Evolutionary conservation across 2,797 vertebrate genomes (phyloP), one percentile per base, ranked within the genome.

Genomic region (Synanceia verrucosa): DNA sequence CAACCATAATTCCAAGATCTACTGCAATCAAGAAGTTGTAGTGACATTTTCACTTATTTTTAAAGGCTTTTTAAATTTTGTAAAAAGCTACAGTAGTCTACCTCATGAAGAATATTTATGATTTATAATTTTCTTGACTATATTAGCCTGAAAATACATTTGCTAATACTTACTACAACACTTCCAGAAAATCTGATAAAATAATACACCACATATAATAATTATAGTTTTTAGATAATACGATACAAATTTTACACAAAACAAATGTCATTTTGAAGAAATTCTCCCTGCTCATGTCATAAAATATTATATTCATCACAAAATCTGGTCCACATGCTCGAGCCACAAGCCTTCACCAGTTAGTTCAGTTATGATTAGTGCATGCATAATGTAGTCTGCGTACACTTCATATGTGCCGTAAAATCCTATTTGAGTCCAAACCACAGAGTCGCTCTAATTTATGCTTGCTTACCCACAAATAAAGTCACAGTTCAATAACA

Each of bases 391-490:
- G 53, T 29, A n/a, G 23, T 8, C 21, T 55, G 39, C 1, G 12
- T 41, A 48, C 26, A 55, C 19, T 44, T 70, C 55, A 51, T 24
- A 33, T 28, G 60, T 36, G 65, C 43, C 2, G 4, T 46, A 39
- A 63, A 71, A 66, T 44, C 4, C 26, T 24, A 65, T 51, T 16
- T n/a, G 18, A 11, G 31, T 34, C 9, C 1, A n/a, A 47, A 46
- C 61, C 50, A 68, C 60, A 57, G 14, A 23, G 57, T 28, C 51
- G 29, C 31, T 60, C 46, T n/a, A 59, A 14, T 50, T 72, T 36
- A 43, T 63, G 31, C 52, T 70, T 48, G 19, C 55, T 52, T 47
- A 16, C 10, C 70, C 12, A 33, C n/a, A 66, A 62, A 69, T 48
- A 48, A 10, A 82, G 29, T 26, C 1, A 4, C 29, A 37, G 16